These are phyloP conservation scores for Hiodon tergisus DNA, from an alignment of 2,113 vertebrate species.

Conservation along the genomic window DNA sequence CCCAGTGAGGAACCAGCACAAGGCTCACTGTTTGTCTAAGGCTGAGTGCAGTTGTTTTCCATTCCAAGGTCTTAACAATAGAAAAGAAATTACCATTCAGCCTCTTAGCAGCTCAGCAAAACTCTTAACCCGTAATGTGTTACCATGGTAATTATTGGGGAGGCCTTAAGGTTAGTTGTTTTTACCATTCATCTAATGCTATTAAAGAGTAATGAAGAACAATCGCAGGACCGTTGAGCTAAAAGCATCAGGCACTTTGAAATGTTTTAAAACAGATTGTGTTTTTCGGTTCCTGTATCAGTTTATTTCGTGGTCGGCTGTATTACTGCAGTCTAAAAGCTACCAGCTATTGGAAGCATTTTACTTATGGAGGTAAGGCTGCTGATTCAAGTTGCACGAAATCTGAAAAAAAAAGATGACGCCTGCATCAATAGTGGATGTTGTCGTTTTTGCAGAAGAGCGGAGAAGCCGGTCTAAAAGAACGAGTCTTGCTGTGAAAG, in stretches of 20 bases:
- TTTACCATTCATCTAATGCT: neutral
- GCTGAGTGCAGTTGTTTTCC: neutral
- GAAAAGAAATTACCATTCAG: neutral
- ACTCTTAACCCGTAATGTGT: neutral
- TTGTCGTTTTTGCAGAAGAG: neutral
- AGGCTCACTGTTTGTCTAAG: constrained; percentile 5
- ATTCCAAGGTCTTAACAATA: neutral
- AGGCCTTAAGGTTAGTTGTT: constrained; percentile 3
- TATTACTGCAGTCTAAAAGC: constrained; percentile 10
- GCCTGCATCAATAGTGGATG: neutral
- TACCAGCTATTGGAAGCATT: neutral
- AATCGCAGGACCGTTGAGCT: neutral
- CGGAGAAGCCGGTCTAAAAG: neutral
- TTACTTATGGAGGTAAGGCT: neutral
- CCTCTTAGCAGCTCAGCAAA: neutral
- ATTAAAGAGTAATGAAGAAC: constrained; percentile 1
- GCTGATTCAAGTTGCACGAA: constrained; percentile 7
- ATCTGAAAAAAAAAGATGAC: neutral
- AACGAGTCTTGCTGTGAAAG: no score
- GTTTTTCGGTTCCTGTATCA: neutral
- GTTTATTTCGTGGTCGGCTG: neutral
- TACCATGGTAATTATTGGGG: constrained; percentile 6
- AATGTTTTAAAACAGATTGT: constrained; percentile 2
- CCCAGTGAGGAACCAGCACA: neutral
- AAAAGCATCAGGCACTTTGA: neutral